Evolutionary conservation across 2,113 vertebrate genomes (phyloP).

Genomic region (Zapus hudsonius): DNA sequence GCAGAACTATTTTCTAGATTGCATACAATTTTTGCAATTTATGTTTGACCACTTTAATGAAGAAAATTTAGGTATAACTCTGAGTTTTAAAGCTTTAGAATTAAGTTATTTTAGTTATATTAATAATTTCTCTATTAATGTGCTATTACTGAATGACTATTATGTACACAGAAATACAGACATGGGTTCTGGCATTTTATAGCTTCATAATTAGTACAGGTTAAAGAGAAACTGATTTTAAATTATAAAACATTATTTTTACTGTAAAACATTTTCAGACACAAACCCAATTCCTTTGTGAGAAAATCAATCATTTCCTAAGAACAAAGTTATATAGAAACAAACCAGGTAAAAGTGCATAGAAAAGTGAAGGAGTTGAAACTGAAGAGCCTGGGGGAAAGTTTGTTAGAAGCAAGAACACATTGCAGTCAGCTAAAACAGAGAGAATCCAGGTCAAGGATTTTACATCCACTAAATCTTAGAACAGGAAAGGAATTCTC

Average conservation of each 20-base stretch:
- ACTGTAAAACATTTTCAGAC: background rate
- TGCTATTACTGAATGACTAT: background rate
- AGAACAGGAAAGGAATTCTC: background rate
- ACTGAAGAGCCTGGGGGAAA: fast-evolving
- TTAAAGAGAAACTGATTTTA: conserved; percentile 16
- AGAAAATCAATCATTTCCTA: background rate
- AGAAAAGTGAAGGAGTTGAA: background rate
- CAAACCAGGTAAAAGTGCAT: background rate
- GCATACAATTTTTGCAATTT: background rate
- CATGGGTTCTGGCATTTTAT: fast-evolving
- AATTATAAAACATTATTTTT: background rate
- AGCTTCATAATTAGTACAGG: background rate
- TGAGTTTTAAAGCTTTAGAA: background rate
- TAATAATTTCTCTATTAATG: background rate
- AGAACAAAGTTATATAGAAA: background rate
- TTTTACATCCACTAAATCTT: background rate
- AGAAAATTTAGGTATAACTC: background rate
- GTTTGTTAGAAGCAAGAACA: background rate
- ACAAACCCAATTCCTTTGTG: background rate
- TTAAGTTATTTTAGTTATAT: background rate
- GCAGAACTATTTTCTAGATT: background rate
- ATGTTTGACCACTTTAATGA: background rate
- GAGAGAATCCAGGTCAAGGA: background rate
- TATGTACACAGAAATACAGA: fast-evolving
- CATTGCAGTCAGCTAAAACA: background rate